Evolutionary conservation across 2,888 invertebrate species (phyloP).

Genomic region (Epistrophe grossulariae): DNA sequence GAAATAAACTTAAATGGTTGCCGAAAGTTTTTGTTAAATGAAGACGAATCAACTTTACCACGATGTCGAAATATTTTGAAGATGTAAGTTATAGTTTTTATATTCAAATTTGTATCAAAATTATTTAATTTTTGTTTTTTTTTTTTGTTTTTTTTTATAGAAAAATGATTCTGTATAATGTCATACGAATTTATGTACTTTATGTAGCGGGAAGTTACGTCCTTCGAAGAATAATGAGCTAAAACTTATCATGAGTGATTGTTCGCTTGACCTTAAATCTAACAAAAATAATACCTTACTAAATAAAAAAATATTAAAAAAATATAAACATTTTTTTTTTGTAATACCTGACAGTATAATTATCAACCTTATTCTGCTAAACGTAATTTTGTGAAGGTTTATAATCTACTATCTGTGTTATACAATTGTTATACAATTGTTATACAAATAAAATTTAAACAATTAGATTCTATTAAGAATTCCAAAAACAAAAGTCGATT

Average conservation of each 20-base stretch:
- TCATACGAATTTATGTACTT: neutral
- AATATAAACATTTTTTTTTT: too few species aligned
- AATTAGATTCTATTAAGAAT: too few species aligned
- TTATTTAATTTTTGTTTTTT: too few species aligned
- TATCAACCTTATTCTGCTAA: too few species aligned
- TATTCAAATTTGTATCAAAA: neutral
- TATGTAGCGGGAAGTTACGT: neutral
- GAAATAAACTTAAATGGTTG: slow-evolving; percentile 6
- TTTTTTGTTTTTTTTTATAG: slow-evolving; percentile 15
- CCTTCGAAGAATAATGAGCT: neutral
- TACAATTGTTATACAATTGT: too few species aligned
- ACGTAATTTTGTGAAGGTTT: too few species aligned
- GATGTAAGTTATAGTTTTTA: slow-evolving; percentile 43
- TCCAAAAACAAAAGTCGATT: too few species aligned
- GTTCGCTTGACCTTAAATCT: neutral
- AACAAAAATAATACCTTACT: too few species aligned
- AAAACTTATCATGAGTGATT: neutral
- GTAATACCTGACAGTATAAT: too few species aligned
- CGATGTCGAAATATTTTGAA: slow-evolving; percentile 49
- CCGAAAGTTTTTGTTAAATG: slow-evolving; percentile 63
- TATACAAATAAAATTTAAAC: too few species aligned
- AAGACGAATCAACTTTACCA: slow-evolving; percentile 54
- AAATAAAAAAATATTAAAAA: too few species aligned
- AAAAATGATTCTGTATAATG: neutral
- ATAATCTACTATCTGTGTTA: too few species aligned